These are phyloP conservation scores for Volucella bombylans DNA, from an alignment of 2,888 invertebrate species.

Conservation along the genomic window DNA sequence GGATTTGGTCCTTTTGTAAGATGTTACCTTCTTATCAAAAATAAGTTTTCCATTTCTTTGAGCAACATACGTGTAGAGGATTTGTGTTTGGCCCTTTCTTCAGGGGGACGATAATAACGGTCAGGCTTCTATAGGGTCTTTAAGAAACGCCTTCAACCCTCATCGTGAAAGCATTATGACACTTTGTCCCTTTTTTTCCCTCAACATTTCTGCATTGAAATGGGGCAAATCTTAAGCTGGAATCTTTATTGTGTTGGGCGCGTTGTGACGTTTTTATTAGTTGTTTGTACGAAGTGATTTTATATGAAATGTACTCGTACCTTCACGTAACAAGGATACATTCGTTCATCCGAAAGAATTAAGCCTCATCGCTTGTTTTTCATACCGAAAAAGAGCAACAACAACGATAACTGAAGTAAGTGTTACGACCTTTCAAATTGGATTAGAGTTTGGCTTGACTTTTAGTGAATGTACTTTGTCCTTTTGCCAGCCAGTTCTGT, in stretches of 20 bases:
- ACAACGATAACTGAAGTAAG: constrained; percentile 43
- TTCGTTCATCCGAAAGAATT: constrained; percentile 69
- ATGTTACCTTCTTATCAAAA: constrained; percentile 65
- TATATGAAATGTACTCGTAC: constrained; percentile 66
- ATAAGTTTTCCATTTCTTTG: constrained; percentile 63
- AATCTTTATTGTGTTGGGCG: constrained; percentile 75
- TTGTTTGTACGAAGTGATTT: constrained; percentile 77
- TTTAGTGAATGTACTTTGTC: constrained; percentile 74
- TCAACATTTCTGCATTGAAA: constrained; percentile 65
- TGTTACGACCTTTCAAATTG: constrained; percentile 78
- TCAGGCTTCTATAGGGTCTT: constrained; percentile 56
- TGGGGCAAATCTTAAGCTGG: constrained; percentile 76
- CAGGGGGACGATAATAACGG: constrained; percentile 64
- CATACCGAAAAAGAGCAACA: constrained; percentile 26
- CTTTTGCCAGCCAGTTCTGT: constrained; percentile 48
- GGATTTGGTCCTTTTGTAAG: constrained; percentile 67
- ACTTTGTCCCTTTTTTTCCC: constrained; percentile 65
- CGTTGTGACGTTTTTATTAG: constrained; percentile 80
- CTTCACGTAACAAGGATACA: constrained; percentile 71
- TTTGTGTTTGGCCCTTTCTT: constrained; percentile 63
- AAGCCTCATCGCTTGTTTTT: constrained; percentile 68
- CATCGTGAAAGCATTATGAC: constrained; percentile 53
- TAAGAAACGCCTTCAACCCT: constrained; percentile 57
- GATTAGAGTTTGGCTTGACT: constrained; percentile 78
- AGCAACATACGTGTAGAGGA: constrained; percentile 69